These are phyloP conservation scores for Philaethria dido DNA, from an alignment of 2,888 invertebrate genomes.

Conservation along the genomic window DNA sequence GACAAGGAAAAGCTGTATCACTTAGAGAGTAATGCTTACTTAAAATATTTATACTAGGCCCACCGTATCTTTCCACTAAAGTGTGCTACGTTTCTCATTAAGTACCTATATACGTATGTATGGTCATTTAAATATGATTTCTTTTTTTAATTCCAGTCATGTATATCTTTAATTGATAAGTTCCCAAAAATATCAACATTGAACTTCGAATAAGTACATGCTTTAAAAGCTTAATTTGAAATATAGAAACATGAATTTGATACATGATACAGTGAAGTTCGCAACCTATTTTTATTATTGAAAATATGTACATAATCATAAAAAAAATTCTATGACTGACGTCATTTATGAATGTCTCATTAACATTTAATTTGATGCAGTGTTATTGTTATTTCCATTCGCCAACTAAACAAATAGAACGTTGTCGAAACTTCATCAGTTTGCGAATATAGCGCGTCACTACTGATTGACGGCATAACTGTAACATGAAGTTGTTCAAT, in stretches of 20 bases:
- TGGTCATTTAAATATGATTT: too few relatives aligned
- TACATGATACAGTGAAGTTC: too few relatives aligned
- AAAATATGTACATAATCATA: background rate
- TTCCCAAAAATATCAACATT: too few relatives aligned
- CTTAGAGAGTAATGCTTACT: conserved; percentile 14
- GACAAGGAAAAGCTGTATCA: conserved; percentile 22
- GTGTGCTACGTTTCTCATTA: background rate
- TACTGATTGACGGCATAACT: background rate
- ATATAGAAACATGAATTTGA: too few relatives aligned
- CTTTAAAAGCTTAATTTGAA: too few relatives aligned
- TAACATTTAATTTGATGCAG: conserved; percentile 1
- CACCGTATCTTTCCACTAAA: background rate
- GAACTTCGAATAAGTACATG: too few relatives aligned
- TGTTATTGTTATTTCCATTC: conserved; percentile 16
- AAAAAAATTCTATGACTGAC: background rate
- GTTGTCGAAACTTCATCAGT: background rate
- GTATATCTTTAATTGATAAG: too few relatives aligned
- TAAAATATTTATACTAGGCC: conserved; percentile 19
- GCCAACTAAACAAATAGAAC: conserved; percentile 21
- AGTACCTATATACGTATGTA: background rate
- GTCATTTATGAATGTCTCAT: conserved; percentile 5
- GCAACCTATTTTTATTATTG: background rate
- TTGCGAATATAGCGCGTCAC: background rate
- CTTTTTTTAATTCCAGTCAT: background rate
- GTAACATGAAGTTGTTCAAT: background rate